Base-by-base conservation (phyloP, 2,888 invertebrate species). In the Noctuana brunneofusca region DNA sequence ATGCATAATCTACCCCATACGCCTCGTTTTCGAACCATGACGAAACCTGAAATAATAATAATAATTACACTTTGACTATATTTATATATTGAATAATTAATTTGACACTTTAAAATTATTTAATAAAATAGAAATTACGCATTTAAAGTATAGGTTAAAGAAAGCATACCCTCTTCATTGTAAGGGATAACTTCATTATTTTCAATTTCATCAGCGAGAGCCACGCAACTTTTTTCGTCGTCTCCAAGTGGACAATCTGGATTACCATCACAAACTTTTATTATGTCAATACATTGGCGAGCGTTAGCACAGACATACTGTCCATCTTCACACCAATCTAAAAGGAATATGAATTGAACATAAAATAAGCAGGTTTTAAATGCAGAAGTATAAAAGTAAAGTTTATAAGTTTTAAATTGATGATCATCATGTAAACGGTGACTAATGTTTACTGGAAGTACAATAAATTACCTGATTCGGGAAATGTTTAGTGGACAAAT, bases 1-100 rank as follows among this genome's bases (percentile, higher is more conserved):
- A 95, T 92, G 71, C 96, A 96, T 3, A 96, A 84, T 75, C 95
- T 95, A 4, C 96, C 96, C 96, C 96, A 96, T 53, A 92, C 89
- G 0, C 96, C 96, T 69, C 94, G 93, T 75, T 95, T 95, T 35
- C 95, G 89, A 1, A 96, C 94, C 93, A 95, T 95, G 30, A 96
- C 89, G 71, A 93, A 95, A 24, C 96, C 96, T 92, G 72, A 38
- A 78, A 78, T 55, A 22, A 22, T 41, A 22, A 38, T 8, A 8
- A 53, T 38, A 16, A 38, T 14, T 6, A 27, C 5, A n/a, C n/a
- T n/a, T n/a, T n/a, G n/a, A n/a, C n/a, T n/a, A n/a, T n/a, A n/a
- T n/a, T n/a, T n/a, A n/a, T n/a, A n/a, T n/a, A n/a, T n/a, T n/a
- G n/a, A n/a, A n/a, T n/a, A n/a, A n/a, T n/a, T n/a, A n/a, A n/a